Percentiles rank a stretch among this genome's conserved stretches.
These are phyloP conservation scores for Ichneumoninae sp. DNA, from an alignment of 2,888 invertebrate genomes.

Conservation along the genomic window DNA sequence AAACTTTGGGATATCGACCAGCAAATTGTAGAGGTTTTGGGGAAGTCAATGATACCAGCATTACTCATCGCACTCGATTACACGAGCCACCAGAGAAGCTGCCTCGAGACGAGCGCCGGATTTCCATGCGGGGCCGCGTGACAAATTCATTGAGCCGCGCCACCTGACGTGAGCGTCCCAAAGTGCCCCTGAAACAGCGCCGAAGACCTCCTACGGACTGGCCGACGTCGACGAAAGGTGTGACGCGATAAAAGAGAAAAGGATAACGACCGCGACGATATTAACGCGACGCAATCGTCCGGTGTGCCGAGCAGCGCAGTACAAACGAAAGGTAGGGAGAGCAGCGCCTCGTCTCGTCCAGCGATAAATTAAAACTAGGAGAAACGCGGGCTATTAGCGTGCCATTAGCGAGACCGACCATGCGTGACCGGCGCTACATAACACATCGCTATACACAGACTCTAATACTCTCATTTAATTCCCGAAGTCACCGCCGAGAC, in stretches of 20 bases:
- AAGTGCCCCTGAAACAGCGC: slow-evolving; percentile 18
- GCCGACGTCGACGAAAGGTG: not conserved
- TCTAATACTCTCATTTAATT: slow-evolving; percentile 59
- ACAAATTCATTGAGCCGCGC: slow-evolving; percentile 82
- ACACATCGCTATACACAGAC: slow-evolving; percentile 11
- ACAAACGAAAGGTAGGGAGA: not conserved
- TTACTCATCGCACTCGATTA: no score
- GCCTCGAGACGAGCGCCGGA: no score
- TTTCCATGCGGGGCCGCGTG: slow-evolving; percentile 70
- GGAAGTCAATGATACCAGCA: not conserved
- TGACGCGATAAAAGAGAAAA: not conserved
- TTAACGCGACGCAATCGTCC: slow-evolving; percentile 57
- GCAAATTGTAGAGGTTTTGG: no score
- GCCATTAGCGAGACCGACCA: slow-evolving; percentile 79
- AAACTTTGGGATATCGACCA: no score
- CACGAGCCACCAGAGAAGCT: no score
- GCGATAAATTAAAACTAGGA: slow-evolving; percentile 81
- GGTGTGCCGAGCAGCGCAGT: slow-evolving; percentile 50
- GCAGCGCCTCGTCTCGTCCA: slow-evolving; percentile 61
- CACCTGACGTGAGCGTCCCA: slow-evolving; percentile 70
- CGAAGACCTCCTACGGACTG: slow-evolving; percentile 42
- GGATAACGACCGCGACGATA: slow-evolving; percentile 15
- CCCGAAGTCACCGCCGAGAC: slow-evolving; percentile 40
- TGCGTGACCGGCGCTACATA: slow-evolving; percentile 76
- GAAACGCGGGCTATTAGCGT: slow-evolving; percentile 81